Evolutionary conservation across 2,113 vertebrate genomes (phyloP).

Genomic region (Oxyruncus cristatus): DNA sequence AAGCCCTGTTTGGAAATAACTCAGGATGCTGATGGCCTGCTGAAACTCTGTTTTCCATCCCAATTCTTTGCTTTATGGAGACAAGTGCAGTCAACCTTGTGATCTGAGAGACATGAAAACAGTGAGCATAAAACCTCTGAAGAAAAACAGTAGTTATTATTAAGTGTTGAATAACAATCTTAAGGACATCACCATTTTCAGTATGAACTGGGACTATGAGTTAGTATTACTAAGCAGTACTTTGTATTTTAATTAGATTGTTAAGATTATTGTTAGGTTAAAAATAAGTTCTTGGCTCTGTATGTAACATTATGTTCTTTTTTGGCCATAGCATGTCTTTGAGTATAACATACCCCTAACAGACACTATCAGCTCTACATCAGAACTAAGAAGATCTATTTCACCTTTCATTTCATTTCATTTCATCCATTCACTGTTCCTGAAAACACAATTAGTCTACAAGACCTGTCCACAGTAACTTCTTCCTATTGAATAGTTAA

Average conservation of each 20-base stretch:
- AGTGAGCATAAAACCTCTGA: not conserved
- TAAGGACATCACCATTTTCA: not conserved
- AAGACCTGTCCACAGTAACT: not conserved
- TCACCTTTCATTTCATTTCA: not conserved
- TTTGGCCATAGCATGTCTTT: fast-evolving
- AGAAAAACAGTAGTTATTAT: not conserved
- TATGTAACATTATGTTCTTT: not conserved
- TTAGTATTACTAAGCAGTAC: not conserved
- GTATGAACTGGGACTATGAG: not conserved
- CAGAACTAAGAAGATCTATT: not conserved
- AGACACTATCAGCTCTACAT: not conserved
- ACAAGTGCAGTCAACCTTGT: no score
- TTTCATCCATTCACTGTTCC: not conserved
- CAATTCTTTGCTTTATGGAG: not conserved
- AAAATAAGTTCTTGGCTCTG: not conserved
- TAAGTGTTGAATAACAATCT: not conserved
- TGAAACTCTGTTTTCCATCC: not conserved
- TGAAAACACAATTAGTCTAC: not conserved
- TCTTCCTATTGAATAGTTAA: not conserved
- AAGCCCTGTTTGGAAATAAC: not conserved
- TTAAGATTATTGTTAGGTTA: not conserved
- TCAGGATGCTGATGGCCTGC: not conserved
- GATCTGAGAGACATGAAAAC: not conserved
- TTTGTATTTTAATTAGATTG: not conserved
- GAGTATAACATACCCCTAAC: not conserved